phyloP scores from a whole-genome alignment of 2,888 invertebrate species.

The Glaucopsyche alexis region DNA sequence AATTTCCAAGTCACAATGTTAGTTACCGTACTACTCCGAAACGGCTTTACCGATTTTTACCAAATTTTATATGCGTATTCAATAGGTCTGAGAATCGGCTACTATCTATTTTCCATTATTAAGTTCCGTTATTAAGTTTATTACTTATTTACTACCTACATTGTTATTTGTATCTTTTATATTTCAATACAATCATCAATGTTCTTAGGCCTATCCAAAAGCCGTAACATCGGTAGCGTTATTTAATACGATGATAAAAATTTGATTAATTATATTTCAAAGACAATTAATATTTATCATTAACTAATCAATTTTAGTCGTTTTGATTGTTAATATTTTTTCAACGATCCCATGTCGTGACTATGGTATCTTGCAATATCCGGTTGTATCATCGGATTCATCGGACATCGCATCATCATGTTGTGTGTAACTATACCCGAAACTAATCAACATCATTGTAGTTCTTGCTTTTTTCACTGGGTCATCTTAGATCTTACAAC shows the following conservation, averaged over 20 bases:
- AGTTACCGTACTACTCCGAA: too few relatives aligned
- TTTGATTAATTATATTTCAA: background rate
- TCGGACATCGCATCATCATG: background rate
- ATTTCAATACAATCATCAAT: background rate
- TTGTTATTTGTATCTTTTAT: background rate
- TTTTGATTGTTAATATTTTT: slow-evolving; percentile 11
- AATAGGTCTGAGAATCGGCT: too few relatives aligned
- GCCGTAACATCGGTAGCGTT: background rate
- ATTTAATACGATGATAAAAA: background rate
- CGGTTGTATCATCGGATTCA: slow-evolving; percentile 22
- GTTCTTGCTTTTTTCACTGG: background rate
- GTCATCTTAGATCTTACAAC: background rate
- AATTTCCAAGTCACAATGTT: too few relatives aligned
- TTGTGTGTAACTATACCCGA: background rate
- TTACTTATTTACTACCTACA: too few relatives aligned
- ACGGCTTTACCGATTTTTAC: too few relatives aligned
- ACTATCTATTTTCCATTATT: too few relatives aligned
- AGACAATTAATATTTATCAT: background rate
- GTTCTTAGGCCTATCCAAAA: background rate
- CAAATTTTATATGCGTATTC: too few relatives aligned
- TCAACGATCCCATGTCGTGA: slow-evolving; percentile 9
- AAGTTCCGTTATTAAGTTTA: too few relatives aligned
- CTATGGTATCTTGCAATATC: slow-evolving; percentile 5
- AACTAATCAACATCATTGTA: slow-evolving; percentile 5
- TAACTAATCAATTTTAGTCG: background rate